Evolutionary conservation across 35 echinoderm and acorn worm genomes (phyloP), one percentile per base, ranked within the genome.

Genomic region (Hemicentrotus pulcherrimus): DNA sequence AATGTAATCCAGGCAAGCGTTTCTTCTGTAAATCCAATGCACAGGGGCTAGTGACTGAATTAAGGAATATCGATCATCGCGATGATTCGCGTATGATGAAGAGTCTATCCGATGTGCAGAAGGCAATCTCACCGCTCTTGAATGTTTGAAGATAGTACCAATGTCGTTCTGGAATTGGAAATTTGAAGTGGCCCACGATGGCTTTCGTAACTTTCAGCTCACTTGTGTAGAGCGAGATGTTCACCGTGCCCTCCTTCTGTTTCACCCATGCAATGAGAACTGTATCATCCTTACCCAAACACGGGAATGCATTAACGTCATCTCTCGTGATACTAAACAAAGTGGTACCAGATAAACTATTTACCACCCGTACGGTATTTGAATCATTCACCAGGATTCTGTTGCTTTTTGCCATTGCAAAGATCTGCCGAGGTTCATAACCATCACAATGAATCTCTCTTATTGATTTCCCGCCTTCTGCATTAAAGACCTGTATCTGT

Each of bases 221-320:
- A 90, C 32, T 41, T 41, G 88, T 18, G 31, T 90, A 90, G 4
- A 41, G 32, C 15, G 10, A 33, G 46, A 90, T 90, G 88, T 15
- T 41, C 14, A 41, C 88, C 4, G 2, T 18, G 19, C 88, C 88
- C 24, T 90, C 46, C 88, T 90, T 89, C 1, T 59, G 5, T 2
- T 90, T 41, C 31, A 90, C 32, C 88, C 88, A 90, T 18, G 88
- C 88, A 41, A 90, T 47, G 46, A 90, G 88, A 90, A 90, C 31
- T 0, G 88, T 90, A 24, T 90, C 88, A 90, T 90, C 46, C 18
- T 32, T 33, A 24, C 88, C 11, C 14, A 90, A 33, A 47, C 32
- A 41, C 9, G 88, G 88, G 46, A 41, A 90, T 47, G 3, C 88
- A 90, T 9, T 16, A 0, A 41, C 31, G 32, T 15, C 88, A 35